Evolutionary conservation across 1,140 invertebrate species (phyloP).

Genomic region (Lasaia peninsularis): DNA sequence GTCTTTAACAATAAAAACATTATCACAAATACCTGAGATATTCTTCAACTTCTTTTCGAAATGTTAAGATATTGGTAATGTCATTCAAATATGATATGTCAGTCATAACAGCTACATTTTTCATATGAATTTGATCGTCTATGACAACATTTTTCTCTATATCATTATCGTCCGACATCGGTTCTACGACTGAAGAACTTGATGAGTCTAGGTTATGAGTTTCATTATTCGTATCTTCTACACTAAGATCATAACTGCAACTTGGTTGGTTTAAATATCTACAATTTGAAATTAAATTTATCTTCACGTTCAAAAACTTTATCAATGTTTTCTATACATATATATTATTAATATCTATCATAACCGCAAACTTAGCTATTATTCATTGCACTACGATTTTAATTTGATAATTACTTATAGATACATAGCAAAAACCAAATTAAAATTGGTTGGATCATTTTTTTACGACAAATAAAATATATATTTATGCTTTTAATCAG

Average conservation of each 20-base stretch:
- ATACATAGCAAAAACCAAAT: no score
- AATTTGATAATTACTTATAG: no score
- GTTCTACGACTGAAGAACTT: constrained; percentile 34
- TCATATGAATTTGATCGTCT: constrained; percentile 4
- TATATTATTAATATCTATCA: no score
- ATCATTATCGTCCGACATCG: constrained; percentile 31
- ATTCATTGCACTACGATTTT: no score
- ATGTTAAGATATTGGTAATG: constrained; percentile 27
- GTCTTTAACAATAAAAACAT: no score
- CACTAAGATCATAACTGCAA: constrained; percentile 32
- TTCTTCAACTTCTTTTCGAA: constrained; percentile 44
- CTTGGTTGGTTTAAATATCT: constrained; percentile 42
- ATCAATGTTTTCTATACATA: no score
- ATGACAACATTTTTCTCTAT: constrained; percentile 19
- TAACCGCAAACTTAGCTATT: no score
- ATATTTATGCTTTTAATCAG: no score
- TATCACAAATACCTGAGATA: constrained; percentile 24
- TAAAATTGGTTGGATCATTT: no score
- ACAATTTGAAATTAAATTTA: constrained; percentile 3
- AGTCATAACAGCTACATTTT: constrained; percentile 33
- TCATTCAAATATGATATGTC: constrained; percentile 33
- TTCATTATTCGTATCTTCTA: constrained; percentile 27
- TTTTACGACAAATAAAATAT: no score
- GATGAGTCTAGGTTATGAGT: constrained; percentile 34
- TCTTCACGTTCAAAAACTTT: no score